Conservation (phyloP, 2,113 vertebrate genomes). For the Sceloporus tristichus region DNA sequence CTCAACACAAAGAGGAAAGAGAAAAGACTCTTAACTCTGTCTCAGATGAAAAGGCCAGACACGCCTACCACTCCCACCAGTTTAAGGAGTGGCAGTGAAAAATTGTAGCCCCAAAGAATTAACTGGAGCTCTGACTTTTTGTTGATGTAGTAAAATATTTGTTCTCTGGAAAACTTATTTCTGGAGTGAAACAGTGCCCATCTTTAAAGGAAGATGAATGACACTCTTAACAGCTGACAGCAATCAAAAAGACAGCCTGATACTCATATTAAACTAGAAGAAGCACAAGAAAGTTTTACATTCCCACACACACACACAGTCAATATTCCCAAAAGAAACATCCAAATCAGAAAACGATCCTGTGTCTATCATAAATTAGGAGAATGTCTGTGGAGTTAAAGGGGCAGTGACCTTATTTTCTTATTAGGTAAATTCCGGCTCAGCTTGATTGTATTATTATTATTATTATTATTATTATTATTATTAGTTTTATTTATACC, state of each 20-base stretch:
- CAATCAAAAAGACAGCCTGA: neutral
- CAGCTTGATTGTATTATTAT: neutral
- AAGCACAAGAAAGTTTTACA: slow-evolving; percentile 9
- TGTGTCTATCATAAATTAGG: fast-evolving
- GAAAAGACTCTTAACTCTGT: slow-evolving; percentile 34
- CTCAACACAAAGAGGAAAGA: slow-evolving; percentile 42
- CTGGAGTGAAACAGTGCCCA: slow-evolving; percentile 41
- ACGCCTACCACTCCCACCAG: slow-evolving; percentile 42
- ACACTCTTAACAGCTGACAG: slow-evolving; percentile 31
- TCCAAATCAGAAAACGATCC: slow-evolving; percentile 23
- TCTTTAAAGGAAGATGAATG: slow-evolving; percentile 50
- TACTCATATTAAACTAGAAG: slow-evolving; percentile 46
- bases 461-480: too few relatives aligned
- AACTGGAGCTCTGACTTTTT: slow-evolving; percentile 69
- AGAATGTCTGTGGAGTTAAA: neutral
- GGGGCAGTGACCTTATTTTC: neutral
- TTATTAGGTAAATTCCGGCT: neutral
- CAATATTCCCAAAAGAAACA: fast-evolving
- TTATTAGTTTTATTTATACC: too few relatives aligned
- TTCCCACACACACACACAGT: slow-evolving; percentile 20
- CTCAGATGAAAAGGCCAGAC: slow-evolving; percentile 57
- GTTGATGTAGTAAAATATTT: slow-evolving; percentile 51
- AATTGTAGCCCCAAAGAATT: slow-evolving; percentile 58
- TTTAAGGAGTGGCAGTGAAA: slow-evolving; percentile 58
- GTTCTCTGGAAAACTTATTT: slow-evolving; percentile 40